Evolutionary conservation across 2,113 vertebrate genomes (phyloP), one percentile per base, ranked within the genome.

Genomic region (Sclerurus mexicanus): DNA sequence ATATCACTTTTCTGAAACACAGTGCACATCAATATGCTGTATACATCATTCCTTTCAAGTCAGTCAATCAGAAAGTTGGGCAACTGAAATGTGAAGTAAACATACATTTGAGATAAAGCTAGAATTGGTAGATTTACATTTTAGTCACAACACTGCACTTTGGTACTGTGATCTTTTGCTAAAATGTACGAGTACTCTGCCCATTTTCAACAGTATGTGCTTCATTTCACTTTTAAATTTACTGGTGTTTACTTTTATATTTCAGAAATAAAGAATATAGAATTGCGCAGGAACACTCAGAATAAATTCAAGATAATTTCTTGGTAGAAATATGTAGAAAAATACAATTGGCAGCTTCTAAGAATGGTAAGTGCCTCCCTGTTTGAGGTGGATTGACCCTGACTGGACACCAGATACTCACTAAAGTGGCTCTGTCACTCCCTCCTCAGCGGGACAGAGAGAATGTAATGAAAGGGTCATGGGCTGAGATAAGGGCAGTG

Each of bases 41-140:
- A 58, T 66, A 79, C 66, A 63, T 55, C 73, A 64, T 27, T 80
- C 44, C 76, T 81, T 92, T 90, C 94, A 93, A 93, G 73, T 63
- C 79, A 94, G 85, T 92, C 93, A 94, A 22, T 94, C 89, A 79
- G 80, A 96, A 98, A 95, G 85, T 75, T 88, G 63, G 28, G 74
- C 33, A 53, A 77, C 40, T 88, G 79, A 92, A 79, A 88, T 3
- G 4, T 53, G 37, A 93, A 90, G 47, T 71, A 94, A 95, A 96
- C 69, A 80, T 56, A 74, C 55, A 72, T 55, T 84, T 78, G 39
- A 75, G 55, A 75, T 77, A 95, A 90, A 94, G 18, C 30, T 13
- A 62, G 40, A 87, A 96, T 77, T 62, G 58, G 80, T 18, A 85
- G 20, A 76, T 81, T 82, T 76, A 64, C 40, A 93, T 95, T 96